phyloP scores from a whole-genome alignment of 2,888 invertebrate genomes.

The Odontocerum albicorne region DNA sequence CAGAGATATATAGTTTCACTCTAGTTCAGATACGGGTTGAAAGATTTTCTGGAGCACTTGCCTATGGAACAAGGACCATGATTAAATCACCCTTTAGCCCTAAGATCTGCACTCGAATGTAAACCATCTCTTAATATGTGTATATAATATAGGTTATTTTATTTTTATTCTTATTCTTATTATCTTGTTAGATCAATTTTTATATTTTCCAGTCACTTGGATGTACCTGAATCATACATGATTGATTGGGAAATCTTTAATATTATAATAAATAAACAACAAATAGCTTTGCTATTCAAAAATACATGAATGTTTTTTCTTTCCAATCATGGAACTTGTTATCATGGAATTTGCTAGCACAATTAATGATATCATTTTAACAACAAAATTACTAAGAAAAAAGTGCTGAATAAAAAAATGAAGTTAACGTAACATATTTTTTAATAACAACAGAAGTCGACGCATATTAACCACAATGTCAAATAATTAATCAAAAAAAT shows the following conservation, averaged over 20 bases:
- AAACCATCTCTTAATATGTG: constrained; percentile 9
- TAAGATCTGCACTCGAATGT: constrained; percentile 32
- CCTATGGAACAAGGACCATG: constrained; percentile 37
- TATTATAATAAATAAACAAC: not conserved
- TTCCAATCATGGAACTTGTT: too few species aligned
- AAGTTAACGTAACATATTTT: too few species aligned
- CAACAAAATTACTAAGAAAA: too few species aligned
- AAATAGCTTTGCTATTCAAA: too few species aligned
- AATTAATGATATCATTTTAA: too few species aligned
- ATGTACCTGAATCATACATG: constrained; percentile 26
- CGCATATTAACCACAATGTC: too few species aligned
- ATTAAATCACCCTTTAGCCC: constrained; percentile 28
- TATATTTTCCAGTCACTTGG: constrained; percentile 23
- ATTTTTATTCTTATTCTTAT: constrained; percentile 16
- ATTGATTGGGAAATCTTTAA: constrained; percentile 4
- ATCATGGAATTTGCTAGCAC: too few species aligned
- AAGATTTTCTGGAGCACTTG: constrained; percentile 44
- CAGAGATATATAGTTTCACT: constrained; percentile 36
- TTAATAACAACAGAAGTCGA: too few species aligned
- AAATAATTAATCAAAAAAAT: too few species aligned
- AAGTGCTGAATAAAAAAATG: too few species aligned
- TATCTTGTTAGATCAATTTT: constrained; percentile 16
- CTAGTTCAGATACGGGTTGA: constrained; percentile 35
- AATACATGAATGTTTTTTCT: too few species aligned
- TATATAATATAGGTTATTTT: constrained; percentile 19